These are phyloP conservation scores for Melipona quadrifasciata DNA, from an alignment of 1,140 invertebrate species.

Conservation along the genomic window DNA sequence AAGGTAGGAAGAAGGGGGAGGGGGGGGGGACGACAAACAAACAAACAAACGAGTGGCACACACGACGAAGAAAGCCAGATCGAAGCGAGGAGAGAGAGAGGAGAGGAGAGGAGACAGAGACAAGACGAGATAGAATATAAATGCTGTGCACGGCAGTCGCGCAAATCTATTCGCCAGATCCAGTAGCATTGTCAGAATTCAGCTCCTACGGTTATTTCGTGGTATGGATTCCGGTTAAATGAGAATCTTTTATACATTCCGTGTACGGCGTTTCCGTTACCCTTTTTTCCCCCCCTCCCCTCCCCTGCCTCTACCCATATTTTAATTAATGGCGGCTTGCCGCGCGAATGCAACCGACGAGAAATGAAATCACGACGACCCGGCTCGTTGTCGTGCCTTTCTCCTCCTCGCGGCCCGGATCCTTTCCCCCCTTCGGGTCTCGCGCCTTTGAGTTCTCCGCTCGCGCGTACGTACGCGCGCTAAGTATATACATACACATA, in stretches of 20 bases:
- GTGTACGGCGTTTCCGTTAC: constrained; percentile 66
- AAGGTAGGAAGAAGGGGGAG: background rate
- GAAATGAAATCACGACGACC: constrained; percentile 66
- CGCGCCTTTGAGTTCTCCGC: constrained; percentile 24
- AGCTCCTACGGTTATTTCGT: constrained; percentile 54
- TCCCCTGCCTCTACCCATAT: constrained; percentile 63
- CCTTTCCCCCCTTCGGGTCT: background rate
- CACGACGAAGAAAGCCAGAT: background rate
- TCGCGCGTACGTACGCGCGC: background rate
- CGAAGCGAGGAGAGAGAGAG: background rate
- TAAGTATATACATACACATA: background rate
- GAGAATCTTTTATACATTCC: constrained; percentile 74
- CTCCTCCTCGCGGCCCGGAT: background rate
- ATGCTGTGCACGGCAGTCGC: constrained; percentile 54
- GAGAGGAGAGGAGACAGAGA: background rate
- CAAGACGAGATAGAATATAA: constrained; percentile 39
- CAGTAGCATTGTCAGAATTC: constrained; percentile 64
- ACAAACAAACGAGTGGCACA: background rate
- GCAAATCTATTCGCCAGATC: constrained; percentile 64
- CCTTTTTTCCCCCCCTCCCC: constrained; percentile 35
- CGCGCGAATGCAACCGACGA: constrained; percentile 60
- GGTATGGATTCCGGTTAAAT: constrained; percentile 65
- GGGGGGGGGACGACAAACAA: too few species aligned
- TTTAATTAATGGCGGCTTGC: constrained; percentile 72
- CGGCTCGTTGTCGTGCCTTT: constrained; percentile 33